Percentiles rank a stretch among this genome's conserved stretches.
Evolutionary conservation across 2,113 vertebrate genomes (phyloP).

Genomic region (Benitochromis conjunctus): DNA sequence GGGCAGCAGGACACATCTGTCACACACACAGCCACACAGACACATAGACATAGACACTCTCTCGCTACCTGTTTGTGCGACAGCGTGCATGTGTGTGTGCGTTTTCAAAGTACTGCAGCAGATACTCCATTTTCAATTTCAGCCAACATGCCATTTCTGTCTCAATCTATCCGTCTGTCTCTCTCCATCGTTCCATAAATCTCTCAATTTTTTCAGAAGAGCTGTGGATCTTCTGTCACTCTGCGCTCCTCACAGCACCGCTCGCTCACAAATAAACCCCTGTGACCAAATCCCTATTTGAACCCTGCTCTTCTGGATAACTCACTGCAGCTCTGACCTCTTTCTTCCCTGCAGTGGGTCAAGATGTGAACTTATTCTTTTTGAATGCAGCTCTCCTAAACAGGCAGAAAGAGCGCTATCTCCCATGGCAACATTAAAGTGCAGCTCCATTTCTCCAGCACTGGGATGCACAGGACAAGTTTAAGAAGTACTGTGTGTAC

Average conservation of each 20-base stretch:
- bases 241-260: background rate
- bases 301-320: background rate
- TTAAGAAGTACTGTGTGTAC: background rate
- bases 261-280: slow-evolving; percentile 1
- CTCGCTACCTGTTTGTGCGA: background rate
- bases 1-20: slow-evolving; percentile 31
- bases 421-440: background rate
- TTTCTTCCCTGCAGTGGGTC: background rate
- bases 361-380: background rate
- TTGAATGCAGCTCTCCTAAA: background rate
- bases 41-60: background rate
- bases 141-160: slow-evolving; percentile 23
- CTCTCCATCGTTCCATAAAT: slow-evolving; percentile 19
- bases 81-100: background rate
- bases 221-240: background rate
- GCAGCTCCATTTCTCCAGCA: background rate
- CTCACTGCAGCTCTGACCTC: background rate
- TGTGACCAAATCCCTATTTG: background rate
- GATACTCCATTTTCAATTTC: slow-evolving; percentile 63
- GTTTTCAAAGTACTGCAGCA: background rate
- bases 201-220: slow-evolving; percentile 29
- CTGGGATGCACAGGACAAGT: background rate
- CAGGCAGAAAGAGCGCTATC: background rate
- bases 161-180: slow-evolving; percentile 12
- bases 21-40: background rate